Base-by-base conservation (phyloP, 1,140 invertebrate species). In the Hestina assimilis region DNA sequence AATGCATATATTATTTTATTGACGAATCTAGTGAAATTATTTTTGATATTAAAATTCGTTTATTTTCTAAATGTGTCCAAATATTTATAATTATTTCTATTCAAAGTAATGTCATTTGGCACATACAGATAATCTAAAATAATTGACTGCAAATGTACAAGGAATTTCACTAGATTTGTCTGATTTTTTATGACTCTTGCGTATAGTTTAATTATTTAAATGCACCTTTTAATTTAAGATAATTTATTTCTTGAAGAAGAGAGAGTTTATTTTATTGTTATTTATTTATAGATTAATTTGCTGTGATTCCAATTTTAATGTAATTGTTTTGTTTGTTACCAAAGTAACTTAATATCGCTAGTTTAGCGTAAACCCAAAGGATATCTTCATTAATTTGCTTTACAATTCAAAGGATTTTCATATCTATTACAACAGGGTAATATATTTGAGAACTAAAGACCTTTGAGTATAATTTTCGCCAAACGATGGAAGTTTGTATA, bases 251-350 rank as follows among this genome's bases (percentile, higher is more conserved):
- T 17, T 7, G 6, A 3, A 41, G 23, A 19, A 23, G 24, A 46
- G 26, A 59, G 29, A 42, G 26, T 58, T 63, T 62, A 46, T 51
- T 63, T 66, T 68, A 58, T 62, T 54, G 59, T 64, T 56, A 38
- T 65, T 67, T 64, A 43, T 56, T 69, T 42, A 54, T 61, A 45
- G 48, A 28, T 59, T 67, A 29, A 61, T 70, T 73, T 73, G 71
- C 68, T 73, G 65, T 71, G 71, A 73, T 73, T 63, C 9, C 24
- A 59, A 51, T 65, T 41, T 38, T 53, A 59, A 59, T 52, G 61
- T 65, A 59, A 59, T 61, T 28, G 53, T 62, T 50, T 56, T 47
- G 58, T 56, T 69, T 57, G 56, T 73, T 70, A 62, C 68, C 65
- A 70, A 66, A 67, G 64, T 67, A 54, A 60, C 48, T 53, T 57